Base-by-base conservation (phyloP, 2,797 vertebrate species). In the Sebastes wilsoni region DNA sequence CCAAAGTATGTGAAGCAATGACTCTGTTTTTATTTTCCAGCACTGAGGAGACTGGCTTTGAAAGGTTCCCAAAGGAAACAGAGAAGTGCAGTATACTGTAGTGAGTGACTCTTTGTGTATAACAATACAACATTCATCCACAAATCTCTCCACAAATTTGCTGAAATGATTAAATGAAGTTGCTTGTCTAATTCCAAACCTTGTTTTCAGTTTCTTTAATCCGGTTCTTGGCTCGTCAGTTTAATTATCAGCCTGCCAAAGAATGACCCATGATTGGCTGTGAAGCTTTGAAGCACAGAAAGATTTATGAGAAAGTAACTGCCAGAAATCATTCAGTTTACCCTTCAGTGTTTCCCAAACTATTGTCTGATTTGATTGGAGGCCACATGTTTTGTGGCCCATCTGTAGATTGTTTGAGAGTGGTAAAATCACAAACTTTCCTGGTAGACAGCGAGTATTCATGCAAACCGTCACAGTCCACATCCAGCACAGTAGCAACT, bases 21-120 rank as follows among this genome's bases (percentile, higher is more conserved):
- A 55, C 38, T 82, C 78, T 78, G 77, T 20, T 87, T 83, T 83
- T 74, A 75, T 82, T 87, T 87, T 81, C 65, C 82, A 78, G 56
- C 64, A 5, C 46, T 55, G 55, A 66, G 58, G 54, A 70, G 68
- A 78, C 62, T 49, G 18, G 58, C 77, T 82, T 65, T 82, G 74
- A 85, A 82, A 68, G 16, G 6, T 28, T 32, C 77, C 75, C 70
- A 80, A 34, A 85, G 83, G 73, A 83, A 85, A 81, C 14, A 23
- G 66, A 36, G 23, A 77, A 42, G 77, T 66, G 30, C 62, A 2
- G 55, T 55, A n/a, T 6, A 16, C 18, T 64, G 38, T 8, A 69
- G 16, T 27, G 67, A 88, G 71, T 27, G 8, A 71, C 46, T 75
- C 28, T 79, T 82, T 77, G 67, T 74, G 77, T 52, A 27, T 13